A percentile compares a stretch with the other conserved stretches of the same genome.
Conservation (phyloP, 2,888 invertebrate genomes). For the Allolobophora icterica region DNA sequence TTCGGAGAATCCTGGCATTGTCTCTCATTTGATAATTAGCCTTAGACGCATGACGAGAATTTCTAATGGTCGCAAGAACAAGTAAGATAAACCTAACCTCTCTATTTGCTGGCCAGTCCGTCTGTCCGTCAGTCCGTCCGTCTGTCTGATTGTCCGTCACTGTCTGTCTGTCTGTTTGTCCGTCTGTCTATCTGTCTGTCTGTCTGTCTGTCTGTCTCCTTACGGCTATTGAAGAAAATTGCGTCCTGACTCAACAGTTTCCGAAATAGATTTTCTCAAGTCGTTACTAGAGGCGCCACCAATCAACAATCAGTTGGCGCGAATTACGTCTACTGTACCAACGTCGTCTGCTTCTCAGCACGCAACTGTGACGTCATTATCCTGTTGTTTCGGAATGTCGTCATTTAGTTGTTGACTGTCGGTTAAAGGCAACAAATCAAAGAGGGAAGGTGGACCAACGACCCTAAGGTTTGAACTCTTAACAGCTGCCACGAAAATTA, state of each 20-base stretch:
- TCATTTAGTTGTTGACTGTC: background rate
- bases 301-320: background rate
- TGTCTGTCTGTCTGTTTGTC: background rate
- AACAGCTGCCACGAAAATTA: background rate
- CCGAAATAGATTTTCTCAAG: background rate
- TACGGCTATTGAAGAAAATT: background rate
- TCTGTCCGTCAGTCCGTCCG: no score
- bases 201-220: background rate
- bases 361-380: background rate
- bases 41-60: no score
- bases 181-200: background rate
- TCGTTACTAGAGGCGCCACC: background rate
- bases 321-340: background rate
- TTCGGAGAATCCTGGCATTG: no score
- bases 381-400: background rate
- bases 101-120: no score
- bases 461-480: background rate
- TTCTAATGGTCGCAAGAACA: no score
- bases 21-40: no score
- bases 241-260: background rate
- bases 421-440: background rate
- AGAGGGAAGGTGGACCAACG: background rate
- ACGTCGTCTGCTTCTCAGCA: background rate
- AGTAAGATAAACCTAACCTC: background rate
- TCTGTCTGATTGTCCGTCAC: background rate